These are phyloP conservation scores for Homarus gammarus DNA, from an alignment of 2,888 invertebrate species.

Conservation along the genomic window DNA sequence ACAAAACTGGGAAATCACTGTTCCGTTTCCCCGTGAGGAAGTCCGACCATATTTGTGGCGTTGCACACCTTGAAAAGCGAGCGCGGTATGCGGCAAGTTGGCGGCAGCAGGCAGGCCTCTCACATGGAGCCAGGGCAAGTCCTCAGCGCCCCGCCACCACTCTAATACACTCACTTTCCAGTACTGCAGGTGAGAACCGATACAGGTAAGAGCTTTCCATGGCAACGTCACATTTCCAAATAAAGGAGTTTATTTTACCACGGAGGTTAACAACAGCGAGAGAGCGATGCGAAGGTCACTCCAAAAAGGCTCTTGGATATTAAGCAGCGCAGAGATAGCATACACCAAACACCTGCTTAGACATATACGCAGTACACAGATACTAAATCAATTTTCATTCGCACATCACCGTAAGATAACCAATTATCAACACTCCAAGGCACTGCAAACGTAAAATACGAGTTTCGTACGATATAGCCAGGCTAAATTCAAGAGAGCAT, in stretches of 20 bases:
- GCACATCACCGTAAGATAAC: conserved; percentile 14
- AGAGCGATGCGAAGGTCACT: conserved; percentile 35
- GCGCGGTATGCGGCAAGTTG: conserved; percentile 16
- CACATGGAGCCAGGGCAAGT: background rate
- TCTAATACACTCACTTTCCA: conserved; percentile 5
- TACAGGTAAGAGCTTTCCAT: conserved; percentile 26
- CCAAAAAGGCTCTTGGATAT: conserved; percentile 42
- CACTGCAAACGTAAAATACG: background rate
- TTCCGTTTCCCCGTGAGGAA: conserved; percentile 10
- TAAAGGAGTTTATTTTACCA: background rate
- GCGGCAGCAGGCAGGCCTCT: background rate
- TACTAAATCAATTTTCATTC: conserved; percentile 21
- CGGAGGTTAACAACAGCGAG: background rate
- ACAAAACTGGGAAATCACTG: conserved; percentile 11
- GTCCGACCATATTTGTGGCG: conserved; percentile 24
- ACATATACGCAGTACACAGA: conserved; percentile 39
- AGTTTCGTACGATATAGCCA: conserved; percentile 11
- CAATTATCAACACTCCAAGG: conserved; percentile 21
- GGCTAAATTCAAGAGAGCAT: conserved; percentile 1
- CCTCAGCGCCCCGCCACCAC: background rate
- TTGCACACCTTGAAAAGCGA: conserved; percentile 35
- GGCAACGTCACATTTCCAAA: conserved; percentile 23
- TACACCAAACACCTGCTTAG: conserved; percentile 51
- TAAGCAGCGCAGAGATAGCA: conserved; percentile 32
- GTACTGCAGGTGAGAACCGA: conserved; percentile 4